Evolutionary conservation across 2,888 invertebrate species (phyloP).

Genomic region (Coecobrya sp.): DNA sequence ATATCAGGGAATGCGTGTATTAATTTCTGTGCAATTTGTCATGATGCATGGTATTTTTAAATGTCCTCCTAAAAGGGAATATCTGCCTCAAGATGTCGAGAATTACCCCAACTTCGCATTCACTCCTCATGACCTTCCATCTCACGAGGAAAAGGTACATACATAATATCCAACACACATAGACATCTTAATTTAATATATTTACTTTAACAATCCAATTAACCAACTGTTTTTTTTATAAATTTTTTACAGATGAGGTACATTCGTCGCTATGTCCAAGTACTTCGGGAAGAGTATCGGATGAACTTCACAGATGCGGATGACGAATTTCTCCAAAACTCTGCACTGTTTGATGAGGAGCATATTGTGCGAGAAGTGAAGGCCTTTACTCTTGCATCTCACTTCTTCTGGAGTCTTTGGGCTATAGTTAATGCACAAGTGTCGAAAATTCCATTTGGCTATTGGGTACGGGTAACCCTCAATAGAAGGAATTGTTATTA

Average conservation of each 20-base stretch:
- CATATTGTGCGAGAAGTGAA: constrained; percentile 93
- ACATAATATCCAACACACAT: too few relatives aligned
- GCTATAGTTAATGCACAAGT: constrained; percentile 95
- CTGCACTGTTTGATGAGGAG: constrained; percentile 89
- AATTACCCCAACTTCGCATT: constrained; percentile 93
- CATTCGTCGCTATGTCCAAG: constrained; percentile 90
- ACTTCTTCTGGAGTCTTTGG: constrained; percentile 98
- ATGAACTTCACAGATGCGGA: constrained; percentile 83
- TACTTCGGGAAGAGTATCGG: constrained; percentile 88
- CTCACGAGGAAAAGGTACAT: constrained; percentile 93
- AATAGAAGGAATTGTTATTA: background rate
- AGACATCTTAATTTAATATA: too few relatives aligned
- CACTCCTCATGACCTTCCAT: constrained; percentile 91
- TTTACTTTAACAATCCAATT: background rate
- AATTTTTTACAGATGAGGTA: constrained; percentile 88
- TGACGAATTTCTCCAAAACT: constrained; percentile 87
- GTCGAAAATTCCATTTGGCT: constrained; percentile 97
- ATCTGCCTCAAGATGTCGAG: constrained; percentile 89
- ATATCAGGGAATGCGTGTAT: constrained; percentile 61
- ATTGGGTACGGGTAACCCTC: constrained; percentile 91
- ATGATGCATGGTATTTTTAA: constrained; percentile 67
- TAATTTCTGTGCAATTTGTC: constrained; percentile 17
- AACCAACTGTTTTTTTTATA: constrained; percentile 74
- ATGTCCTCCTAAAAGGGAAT: constrained; percentile 87
- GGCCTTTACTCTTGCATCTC: constrained; percentile 95